Conservation (phyloP, 2,113 vertebrate species). For the Spea multiplicata region DNA sequence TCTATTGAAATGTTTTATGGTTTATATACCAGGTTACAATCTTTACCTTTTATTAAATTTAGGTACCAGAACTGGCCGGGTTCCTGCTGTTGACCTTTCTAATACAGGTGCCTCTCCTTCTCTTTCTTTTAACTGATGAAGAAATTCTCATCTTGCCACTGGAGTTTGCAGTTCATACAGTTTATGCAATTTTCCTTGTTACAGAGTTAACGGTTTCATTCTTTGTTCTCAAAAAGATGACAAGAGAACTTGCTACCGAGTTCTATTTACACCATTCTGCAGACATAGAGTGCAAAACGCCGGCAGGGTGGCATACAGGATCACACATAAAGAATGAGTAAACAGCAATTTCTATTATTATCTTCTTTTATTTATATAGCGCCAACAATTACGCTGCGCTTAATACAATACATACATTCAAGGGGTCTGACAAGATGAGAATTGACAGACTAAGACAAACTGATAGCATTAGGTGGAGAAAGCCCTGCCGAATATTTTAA, state of each 20-base stretch:
- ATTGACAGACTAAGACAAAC: too few species aligned
- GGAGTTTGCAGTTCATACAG: constrained; percentile 67
- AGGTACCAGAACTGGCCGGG: constrained; percentile 80
- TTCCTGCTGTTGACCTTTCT: constrained; percentile 79
- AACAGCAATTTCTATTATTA: not conserved
- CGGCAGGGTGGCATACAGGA: not conserved
- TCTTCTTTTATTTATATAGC: too few species aligned
- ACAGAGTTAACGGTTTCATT: constrained; percentile 65
- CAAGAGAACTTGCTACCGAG: constrained; percentile 66
- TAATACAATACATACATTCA: too few species aligned
- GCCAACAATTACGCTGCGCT: too few species aligned
- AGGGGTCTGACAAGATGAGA: too few species aligned
- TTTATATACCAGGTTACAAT: too few species aligned
- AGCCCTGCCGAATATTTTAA: not conserved
- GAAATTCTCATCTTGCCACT: constrained; percentile 67
- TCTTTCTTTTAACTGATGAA: constrained; percentile 76
- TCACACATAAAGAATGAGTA: not conserved
- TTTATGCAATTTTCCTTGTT: constrained; percentile 70
- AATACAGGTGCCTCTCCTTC: constrained; percentile 79
- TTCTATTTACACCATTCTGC: constrained; percentile 71
- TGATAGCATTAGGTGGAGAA: too few species aligned
- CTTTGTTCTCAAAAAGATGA: constrained; percentile 68
- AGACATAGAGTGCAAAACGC: constrained; percentile 37
- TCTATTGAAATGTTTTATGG: too few species aligned
- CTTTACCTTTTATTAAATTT: constrained; percentile 23